These are phyloP conservation scores for Scomberomorus guttatus DNA, from an alignment of 2,797 vertebrate species.

Conservation along the genomic window DNA sequence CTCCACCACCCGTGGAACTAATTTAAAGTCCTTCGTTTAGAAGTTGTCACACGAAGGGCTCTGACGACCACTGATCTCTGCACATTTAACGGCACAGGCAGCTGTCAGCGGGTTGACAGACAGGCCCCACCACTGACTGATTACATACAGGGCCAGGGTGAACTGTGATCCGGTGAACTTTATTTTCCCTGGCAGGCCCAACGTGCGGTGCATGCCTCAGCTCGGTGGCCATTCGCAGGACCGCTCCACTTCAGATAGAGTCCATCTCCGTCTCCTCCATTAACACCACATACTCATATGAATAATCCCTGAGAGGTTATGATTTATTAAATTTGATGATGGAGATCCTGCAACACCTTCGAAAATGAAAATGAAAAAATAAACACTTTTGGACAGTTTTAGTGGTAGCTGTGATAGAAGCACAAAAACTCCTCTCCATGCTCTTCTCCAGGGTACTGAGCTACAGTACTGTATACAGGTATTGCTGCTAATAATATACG, in stretches of 20 bases:
- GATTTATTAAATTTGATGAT: conserved; percentile 75
- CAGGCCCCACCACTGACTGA: conserved; percentile 84
- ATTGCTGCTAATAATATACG: conserved; percentile 25
- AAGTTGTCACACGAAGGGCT: conserved; percentile 79
- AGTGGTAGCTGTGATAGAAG: conserved; percentile 38
- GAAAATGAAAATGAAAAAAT: conserved; percentile 70
- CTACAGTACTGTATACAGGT: not conserved
- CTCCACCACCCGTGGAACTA: conserved; percentile 84
- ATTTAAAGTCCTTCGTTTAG: conserved; percentile 86
- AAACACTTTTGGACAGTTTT: conserved; percentile 65
- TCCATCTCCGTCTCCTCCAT: conserved; percentile 75
- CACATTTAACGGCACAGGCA: conserved; percentile 79
- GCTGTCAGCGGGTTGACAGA: conserved; percentile 82
- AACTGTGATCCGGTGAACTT: conserved; percentile 88
- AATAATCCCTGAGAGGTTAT: conserved; percentile 71
- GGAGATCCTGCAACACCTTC: conserved; percentile 72
- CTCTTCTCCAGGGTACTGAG: conserved; percentile 1
- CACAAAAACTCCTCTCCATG: conserved; percentile 22
- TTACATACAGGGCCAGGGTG: conserved; percentile 81
- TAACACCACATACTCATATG: conserved; percentile 67
- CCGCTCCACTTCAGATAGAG: conserved; percentile 41
- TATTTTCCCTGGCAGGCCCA: conserved; percentile 85
- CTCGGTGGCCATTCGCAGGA: conserved; percentile 37
- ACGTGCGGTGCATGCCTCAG: conserved; percentile 81
- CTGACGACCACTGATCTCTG: conserved; percentile 83